Conservation (phyloP, 2,888 invertebrate species). For the Tridacna crocea region DNA sequence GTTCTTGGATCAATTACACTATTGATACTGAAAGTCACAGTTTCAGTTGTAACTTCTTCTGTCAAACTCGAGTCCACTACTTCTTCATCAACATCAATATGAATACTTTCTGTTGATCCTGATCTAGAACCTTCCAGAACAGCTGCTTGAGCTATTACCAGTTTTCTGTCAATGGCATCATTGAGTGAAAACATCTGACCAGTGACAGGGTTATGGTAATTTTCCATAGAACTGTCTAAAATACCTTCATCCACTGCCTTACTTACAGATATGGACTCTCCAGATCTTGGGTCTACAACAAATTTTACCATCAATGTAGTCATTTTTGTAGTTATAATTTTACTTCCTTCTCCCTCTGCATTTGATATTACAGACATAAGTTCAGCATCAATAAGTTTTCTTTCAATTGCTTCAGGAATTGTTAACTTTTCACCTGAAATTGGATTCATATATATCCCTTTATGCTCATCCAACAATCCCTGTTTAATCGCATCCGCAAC, state of each 20-base stretch:
- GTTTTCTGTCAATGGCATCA: slow-evolving; percentile 90
- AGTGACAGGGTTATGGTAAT: slow-evolving; percentile 87
- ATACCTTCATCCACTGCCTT: slow-evolving; percentile 97
- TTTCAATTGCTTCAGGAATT: slow-evolving; percentile 92
- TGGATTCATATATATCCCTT: slow-evolving; percentile 87
- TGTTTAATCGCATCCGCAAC: slow-evolving; percentile 96
- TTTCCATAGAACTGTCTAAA: slow-evolving; percentile 93
- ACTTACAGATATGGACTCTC: slow-evolving; percentile 91
- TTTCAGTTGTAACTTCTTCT: slow-evolving; percentile 83
- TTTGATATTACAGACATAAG: slow-evolving; percentile 86
- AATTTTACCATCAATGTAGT: slow-evolving; percentile 80
- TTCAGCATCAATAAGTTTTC: slow-evolving; percentile 88
- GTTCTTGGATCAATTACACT: slow-evolving; percentile 89
- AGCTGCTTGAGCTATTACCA: slow-evolving; percentile 87
- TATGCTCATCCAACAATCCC: slow-evolving; percentile 93
- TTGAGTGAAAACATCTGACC: slow-evolving; percentile 88
- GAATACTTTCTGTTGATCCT: slow-evolving; percentile 87
- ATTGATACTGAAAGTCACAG: slow-evolving; percentile 78
- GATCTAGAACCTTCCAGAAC: slow-evolving; percentile 84
- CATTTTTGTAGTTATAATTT: slow-evolving; percentile 85
- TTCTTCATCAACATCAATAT: slow-evolving; percentile 84
- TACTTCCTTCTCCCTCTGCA: slow-evolving; percentile 94
- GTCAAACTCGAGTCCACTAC: slow-evolving; percentile 86
- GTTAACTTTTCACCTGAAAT: slow-evolving; percentile 91
- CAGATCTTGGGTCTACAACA: slow-evolving; percentile 89